Base-by-base conservation (phyloP, 2,113 vertebrate genomes). In the Siniperca knerii region DNA sequence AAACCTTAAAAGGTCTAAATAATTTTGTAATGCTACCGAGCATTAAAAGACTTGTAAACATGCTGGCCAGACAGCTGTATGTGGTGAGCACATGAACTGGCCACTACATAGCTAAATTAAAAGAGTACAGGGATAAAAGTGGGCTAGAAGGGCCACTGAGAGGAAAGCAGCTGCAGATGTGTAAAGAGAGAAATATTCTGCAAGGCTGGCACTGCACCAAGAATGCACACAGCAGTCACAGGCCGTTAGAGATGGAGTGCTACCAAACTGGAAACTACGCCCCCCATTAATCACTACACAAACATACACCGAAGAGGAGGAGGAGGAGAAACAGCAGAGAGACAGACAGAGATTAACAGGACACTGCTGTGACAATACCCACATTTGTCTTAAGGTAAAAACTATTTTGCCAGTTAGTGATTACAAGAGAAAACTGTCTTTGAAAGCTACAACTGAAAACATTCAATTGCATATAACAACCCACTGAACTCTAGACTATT, bases 221-320 rank as follows among this genome's bases (percentile, higher is more conserved):
- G 91, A 95, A 95, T 92, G 93, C 92, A 92, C 81, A 89, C 82
- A 90, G 90, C 88, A 91, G 91, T 91, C 92, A 88, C 87, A 87
- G 90, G 78, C 88, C 20, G 88, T 92, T 84, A 81, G 81, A 90
- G 83, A 89, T 77, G 85, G 89, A 88, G 85, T 48, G 81, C 79
- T 79, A 91, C 90, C 87, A 92, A 88, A 85, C 65, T 71, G 71
- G 23, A 83, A 85, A 54, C 90, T 69, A 90, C 88, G 5, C 81
- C 89, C 79, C 89, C 75, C 64, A 55, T 87, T 89, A 85, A 93
- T 90, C 75, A 79, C 84, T 92, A 84, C 79, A 88, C 87, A 92
- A 94, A 92, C 87, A 91, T 85, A 74, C 85, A 88, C 72, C 12
- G 74, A 58, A 46, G 42, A 84, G 54, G 35, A 37, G 35, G 75